phyloP scores from a whole-genome alignment of 2,888 invertebrate species.

The Synergus laeviventris region DNA sequence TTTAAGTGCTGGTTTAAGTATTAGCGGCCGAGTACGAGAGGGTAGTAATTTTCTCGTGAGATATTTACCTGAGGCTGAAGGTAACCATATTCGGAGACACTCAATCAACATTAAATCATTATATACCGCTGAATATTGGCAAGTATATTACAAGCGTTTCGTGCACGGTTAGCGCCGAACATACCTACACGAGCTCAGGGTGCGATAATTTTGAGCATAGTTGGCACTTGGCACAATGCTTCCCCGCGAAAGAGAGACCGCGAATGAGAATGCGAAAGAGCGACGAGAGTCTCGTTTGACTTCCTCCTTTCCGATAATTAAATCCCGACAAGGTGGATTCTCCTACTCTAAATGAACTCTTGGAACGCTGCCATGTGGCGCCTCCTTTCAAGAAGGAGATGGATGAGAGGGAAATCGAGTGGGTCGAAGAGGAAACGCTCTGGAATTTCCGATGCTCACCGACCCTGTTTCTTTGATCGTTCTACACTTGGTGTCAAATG shows the following conservation, averaged over 20 bases:
- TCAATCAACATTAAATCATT: slow-evolving; percentile 64
- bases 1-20: slow-evolving; percentile 11
- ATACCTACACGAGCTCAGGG: slow-evolving; percentile 46
- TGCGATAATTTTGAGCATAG: slow-evolving; percentile 55
- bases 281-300: slow-evolving; percentile 30
- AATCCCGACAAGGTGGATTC: slow-evolving; percentile 48
- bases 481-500: slow-evolving; percentile 6
- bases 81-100: slow-evolving; percentile 60
- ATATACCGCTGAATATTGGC: slow-evolving; percentile 54
- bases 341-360: slow-evolving; percentile 38
- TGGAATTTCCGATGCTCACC: slow-evolving; percentile 48
- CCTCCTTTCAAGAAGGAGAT: slow-evolving; percentile 46
- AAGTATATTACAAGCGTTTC: slow-evolving; percentile 44
- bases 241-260: slow-evolving; percentile 13
- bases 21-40: slow-evolving; percentile 37
- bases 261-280: slow-evolving; percentile 8
- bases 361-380: slow-evolving; percentile 53
- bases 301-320: slow-evolving; percentile 56
- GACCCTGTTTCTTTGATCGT: slow-evolving; percentile 43
- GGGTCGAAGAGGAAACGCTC: slow-evolving; percentile 42
- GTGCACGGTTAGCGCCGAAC: slow-evolving; percentile 37
- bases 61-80: slow-evolving; percentile 19
- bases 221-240: slow-evolving; percentile 48
- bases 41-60: slow-evolving; percentile 50
- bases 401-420: slow-evolving; percentile 51